These are phyloP conservation scores for Drosophila ambigua DNA, from an alignment of 1,140 invertebrate species.

Conservation along the genomic window DNA sequence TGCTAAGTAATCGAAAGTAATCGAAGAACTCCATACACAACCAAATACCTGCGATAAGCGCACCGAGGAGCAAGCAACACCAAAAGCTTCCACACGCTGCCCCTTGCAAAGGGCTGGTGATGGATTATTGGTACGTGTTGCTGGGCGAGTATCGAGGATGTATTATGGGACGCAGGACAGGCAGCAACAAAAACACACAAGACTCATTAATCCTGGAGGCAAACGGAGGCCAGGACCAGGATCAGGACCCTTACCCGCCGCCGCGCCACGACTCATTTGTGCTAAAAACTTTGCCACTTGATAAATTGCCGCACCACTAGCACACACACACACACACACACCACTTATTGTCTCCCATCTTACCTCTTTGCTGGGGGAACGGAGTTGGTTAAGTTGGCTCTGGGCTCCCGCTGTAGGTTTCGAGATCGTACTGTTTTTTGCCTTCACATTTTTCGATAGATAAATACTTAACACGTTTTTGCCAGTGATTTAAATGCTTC, in stretches of 20 bases:
- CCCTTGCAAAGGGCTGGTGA: constrained; percentile 58
- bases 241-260: constrained; percentile 23
- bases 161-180: constrained; percentile 25
- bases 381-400: constrained; percentile 8
- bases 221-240: constrained; percentile 50
- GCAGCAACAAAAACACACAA: constrained; percentile 55
- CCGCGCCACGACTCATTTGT: constrained; percentile 71
- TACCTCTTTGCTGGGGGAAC: constrained; percentile 22
- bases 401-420: constrained; percentile 8
- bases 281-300: constrained; percentile 73
- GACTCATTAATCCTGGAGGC: constrained; percentile 73
- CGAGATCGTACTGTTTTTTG: constrained; percentile 19
- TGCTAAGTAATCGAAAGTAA: constrained; percentile 9
- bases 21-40: neutral
- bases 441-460: constrained; percentile 65
- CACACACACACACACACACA: constrained; percentile 25
- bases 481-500: constrained; percentile 61
- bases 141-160: constrained; percentile 55
- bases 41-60: constrained; percentile 35
- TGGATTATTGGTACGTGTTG: constrained; percentile 78
- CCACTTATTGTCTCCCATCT: constrained; percentile 20
- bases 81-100: constrained; percentile 44
- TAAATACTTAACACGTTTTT: constrained; percentile 80
- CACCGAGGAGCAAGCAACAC: constrained; percentile 28
- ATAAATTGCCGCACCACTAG: constrained; percentile 64